These are phyloP conservation scores for Tauraco hartlaubi DNA, from an alignment of 2,797 vertebrate genomes.

Conservation along the genomic window DNA sequence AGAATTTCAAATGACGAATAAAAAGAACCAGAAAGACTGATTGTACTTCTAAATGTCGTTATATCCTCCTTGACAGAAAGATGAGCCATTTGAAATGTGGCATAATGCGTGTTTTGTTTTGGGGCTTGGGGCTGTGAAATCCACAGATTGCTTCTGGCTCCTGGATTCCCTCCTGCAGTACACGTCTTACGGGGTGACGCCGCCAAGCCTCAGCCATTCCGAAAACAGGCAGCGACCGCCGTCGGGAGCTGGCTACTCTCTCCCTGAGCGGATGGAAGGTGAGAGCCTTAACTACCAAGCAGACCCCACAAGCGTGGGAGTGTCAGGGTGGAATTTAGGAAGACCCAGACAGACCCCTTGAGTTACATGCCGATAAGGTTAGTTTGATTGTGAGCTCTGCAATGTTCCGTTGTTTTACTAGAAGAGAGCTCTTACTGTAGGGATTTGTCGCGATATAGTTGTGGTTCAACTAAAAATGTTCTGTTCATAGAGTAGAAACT, in stretches of 20 bases:
- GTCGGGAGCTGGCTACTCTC: conserved; percentile 79
- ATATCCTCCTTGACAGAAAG: neutral
- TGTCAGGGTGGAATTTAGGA: neutral
- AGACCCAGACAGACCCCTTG: neutral
- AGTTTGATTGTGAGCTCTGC: neutral
- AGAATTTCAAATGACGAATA: neutral
- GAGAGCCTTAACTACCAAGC: neutral
- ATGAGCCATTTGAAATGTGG: neutral
- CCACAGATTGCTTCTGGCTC: conserved; percentile 96
- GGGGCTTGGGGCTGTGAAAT: neutral
- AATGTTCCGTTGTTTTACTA: neutral
- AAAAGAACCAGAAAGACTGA: neutral
- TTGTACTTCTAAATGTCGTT: neutral
- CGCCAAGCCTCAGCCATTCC: conserved; percentile 94
- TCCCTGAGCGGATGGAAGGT: conserved; percentile 97
- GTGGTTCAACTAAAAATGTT: neutral
- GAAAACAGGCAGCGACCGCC: conserved; percentile 90
- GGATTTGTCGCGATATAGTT: neutral
- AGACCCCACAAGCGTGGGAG: rapidly evolving
- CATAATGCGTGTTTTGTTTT: neutral
- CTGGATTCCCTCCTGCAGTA: conserved; percentile 96
- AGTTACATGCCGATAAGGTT: rapidly evolving
- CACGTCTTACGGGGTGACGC: conserved; percentile 93
- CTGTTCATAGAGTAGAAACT: neutral
- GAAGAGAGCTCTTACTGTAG: neutral